Percentiles rank a stretch among this genome's conserved stretches.
phyloP scores from a whole-genome alignment of 1,140 invertebrate species.

The Hirudo medicinalis region DNA sequence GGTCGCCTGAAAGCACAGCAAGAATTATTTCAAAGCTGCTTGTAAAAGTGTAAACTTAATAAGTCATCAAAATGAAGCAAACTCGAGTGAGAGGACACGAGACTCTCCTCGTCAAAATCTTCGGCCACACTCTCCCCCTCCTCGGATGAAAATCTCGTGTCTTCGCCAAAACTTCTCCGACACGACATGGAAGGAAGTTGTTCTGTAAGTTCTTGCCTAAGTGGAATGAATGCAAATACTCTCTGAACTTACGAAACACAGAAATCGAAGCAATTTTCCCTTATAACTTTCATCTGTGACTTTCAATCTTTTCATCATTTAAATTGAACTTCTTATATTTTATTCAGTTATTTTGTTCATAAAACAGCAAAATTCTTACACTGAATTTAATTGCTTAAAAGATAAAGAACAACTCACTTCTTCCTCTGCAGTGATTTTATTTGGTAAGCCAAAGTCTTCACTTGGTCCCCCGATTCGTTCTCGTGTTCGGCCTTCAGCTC shows the following conservation, averaged over 20 bases:
- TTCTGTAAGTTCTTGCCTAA: neutral
- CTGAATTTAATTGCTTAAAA: neutral
- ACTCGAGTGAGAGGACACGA: too few relatives aligned
- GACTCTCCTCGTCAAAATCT: neutral
- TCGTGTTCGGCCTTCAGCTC: too few relatives aligned
- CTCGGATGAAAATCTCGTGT: neutral
- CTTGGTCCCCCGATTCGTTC: constrained; percentile 26
- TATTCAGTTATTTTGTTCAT: too few relatives aligned
- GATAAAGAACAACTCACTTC: constrained; percentile 4
- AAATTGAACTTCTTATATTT: too few relatives aligned
- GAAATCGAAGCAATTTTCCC: too few relatives aligned
- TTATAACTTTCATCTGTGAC: neutral
- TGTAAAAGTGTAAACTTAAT: too few relatives aligned
- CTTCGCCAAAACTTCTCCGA: neutral
- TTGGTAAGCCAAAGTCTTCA: constrained; percentile 27
- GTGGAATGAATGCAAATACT: neutral
- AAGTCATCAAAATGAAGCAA: too few relatives aligned
- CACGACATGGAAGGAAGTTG: neutral
- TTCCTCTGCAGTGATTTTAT: constrained; percentile 19
- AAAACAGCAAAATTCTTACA: neutral
- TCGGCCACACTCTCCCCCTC: neutral
- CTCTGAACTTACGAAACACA: too few relatives aligned
- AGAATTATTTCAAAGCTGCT: too few relatives aligned
- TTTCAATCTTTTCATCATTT: too few relatives aligned
- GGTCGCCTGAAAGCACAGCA: too few relatives aligned